Evolutionary conservation across 2,888 invertebrate genomes (phyloP).

Genomic region (Hypomecis atomaria): DNA sequence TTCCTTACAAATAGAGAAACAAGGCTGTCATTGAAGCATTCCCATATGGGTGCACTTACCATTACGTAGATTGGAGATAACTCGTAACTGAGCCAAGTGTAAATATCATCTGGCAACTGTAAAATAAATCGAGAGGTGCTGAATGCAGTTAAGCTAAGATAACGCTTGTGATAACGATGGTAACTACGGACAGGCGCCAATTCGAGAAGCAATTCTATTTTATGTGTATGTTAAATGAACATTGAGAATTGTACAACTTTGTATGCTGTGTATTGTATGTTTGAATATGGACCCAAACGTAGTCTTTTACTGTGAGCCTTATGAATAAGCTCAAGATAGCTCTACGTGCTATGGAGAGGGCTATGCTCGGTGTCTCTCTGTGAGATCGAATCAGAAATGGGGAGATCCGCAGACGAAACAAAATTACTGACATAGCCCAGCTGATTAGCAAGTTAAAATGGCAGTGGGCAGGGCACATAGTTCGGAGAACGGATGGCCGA

Average conservation of each 20-base stretch:
- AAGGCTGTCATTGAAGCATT: conserved; percentile 9
- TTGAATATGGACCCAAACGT: too few relatives aligned
- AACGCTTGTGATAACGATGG: conserved; percentile 37
- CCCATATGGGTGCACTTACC: conserved; percentile 60
- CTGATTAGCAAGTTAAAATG: too few relatives aligned
- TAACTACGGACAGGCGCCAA: conserved; percentile 13
- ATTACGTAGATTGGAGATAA: conserved; percentile 79
- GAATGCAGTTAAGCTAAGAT: conserved; percentile 39
- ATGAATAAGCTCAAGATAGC: too few relatives aligned
- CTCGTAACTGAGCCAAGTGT: conserved; percentile 43
- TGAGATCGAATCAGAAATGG: too few relatives aligned
- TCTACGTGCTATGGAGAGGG: too few relatives aligned
- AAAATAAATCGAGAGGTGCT: conserved; percentile 42
- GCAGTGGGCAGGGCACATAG: too few relatives aligned
- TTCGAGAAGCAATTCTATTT: conserved; percentile 30
- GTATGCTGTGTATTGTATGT: too few relatives aligned
- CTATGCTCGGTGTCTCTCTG: too few relatives aligned
- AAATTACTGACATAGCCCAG: too few relatives aligned
- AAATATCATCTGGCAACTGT: conserved; percentile 41
- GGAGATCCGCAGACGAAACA: too few relatives aligned
- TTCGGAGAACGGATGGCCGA: too few relatives aligned
- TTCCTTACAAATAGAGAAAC: conserved; percentile 12
- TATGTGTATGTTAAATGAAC: conserved; percentile 18
- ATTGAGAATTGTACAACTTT: conserved; percentile 5
- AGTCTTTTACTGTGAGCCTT: too few relatives aligned